Evolutionary conservation across 2,888 invertebrate species (phyloP), one percentile per base, ranked within the genome.

Genomic region (Rosalia funebris): DNA sequence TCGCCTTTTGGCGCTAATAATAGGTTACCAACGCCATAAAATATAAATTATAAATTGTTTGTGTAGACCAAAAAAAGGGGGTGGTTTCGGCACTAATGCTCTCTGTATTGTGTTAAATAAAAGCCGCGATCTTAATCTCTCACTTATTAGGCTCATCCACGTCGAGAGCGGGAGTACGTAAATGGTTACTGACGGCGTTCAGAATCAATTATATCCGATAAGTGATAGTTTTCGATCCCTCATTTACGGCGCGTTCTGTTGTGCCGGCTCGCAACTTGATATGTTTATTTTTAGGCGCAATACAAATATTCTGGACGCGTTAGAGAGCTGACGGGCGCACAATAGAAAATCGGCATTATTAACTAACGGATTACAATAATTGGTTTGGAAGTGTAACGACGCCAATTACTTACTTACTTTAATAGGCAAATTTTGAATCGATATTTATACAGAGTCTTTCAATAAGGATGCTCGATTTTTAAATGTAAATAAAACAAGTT

Each of bases 141-240:
- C 41, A 41, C 45, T 46, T 58, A 58, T 58, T 58, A 58, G 53
- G 58, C 46, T 53, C 58, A 58, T 58, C 58, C 58, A 58, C 53
- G 52, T 58, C 58, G 17, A 58, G 31, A 41, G 53, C 52, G 34
- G 37, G 46, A 45, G 42, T 37, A 34, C 56, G 47, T 41, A 56
- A 56, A 47, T 56, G 47, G 47, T 48, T 42, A 41, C 34, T 47
- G 74, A 72, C 71, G 68, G 71, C 68, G 65, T 68, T 73, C 73
- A 60, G 66, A 69, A 72, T 73, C 74, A 75, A 75, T 75, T 75
- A 75, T 65, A 58, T 60, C 58, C 66, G 71, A 72, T 73, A 71
- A 72, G 69, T 69, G 68, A 71, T 73, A 70, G 71, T 69, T 68
- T 66, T 48, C 61, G 60, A 61, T 62, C 69, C 68, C 65, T 60